Evolutionary conservation across 2,113 vertebrate genomes (phyloP), one percentile per base, ranked within the genome.

Genomic region (Calidris pygmaea): DNA sequence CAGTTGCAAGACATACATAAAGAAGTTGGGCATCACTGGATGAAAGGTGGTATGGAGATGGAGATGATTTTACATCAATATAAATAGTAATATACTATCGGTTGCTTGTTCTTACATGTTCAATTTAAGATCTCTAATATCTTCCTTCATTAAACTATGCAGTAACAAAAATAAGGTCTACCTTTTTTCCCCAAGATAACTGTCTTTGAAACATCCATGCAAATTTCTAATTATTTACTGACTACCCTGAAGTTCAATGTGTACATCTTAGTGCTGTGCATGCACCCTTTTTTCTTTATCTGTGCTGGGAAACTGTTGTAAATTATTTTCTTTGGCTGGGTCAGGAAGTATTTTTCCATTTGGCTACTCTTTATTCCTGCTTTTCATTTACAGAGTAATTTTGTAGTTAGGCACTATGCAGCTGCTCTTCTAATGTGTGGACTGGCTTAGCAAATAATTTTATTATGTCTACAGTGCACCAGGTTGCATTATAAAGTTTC

Each of bases 351-450:
- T 96, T 96, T 96, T 96, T 94, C 95, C 92, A 95, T 93, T 95
- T 96, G 95, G 66, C 96, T 95, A 82, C 45, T 95, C 84, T 96
- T 97, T 93, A 97, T 95, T 96, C 45, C 96, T 96, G 96, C 95
- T 96, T 97, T 96, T 94, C 94, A 96, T 95, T 96, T 96, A 55
- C 84, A 82, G 70, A 62, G 84, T 85, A 93, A 96, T 97, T 96
- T 96, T 15, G 27, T 94, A 93, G 92, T 96, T 91, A 95, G 90
- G 87, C 94, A 91, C 80, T 91, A 93, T 84, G 89, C 96, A 96
- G 96, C 95, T 96, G 96, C 84, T 96, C 84, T 96, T 96, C 70
- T 95, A 96, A 96, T 96, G 95, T 96, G 94, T 89, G 92, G 94
- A 96, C 96, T 95, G 94, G 80, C 84, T 87, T 89, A 95, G 91